phyloP scores from a whole-genome alignment of 2,888 invertebrate species.

The Chironomus tentans region DNA sequence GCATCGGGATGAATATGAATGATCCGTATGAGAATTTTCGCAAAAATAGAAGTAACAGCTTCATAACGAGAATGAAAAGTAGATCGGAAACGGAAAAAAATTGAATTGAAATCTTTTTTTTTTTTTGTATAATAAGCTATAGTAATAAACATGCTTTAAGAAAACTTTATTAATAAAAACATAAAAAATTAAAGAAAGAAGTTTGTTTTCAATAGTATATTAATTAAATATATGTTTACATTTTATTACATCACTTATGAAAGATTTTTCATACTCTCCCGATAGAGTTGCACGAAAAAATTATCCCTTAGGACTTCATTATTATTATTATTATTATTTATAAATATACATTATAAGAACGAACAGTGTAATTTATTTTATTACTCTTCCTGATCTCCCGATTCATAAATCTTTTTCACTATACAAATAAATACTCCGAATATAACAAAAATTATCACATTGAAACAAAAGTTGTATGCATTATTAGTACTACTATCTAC shows the following conservation, averaged over 20 bases:
- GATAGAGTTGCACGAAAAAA: too few species aligned
- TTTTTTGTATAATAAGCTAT: too few species aligned
- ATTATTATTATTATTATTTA: too few species aligned
- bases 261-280: too few species aligned
- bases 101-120: neutral
- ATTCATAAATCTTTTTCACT: slow-evolving; percentile 20
- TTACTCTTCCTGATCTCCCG: slow-evolving; percentile 9
- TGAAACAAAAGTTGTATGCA: slow-evolving; percentile 16
- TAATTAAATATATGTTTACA: too few species aligned
- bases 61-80: slow-evolving; percentile 88
- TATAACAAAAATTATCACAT: slow-evolving; percentile 22
- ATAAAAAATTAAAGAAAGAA: neutral
- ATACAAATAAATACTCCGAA: slow-evolving; percentile 19
- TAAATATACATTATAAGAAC: neutral
- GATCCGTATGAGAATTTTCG: slow-evolving; percentile 97
- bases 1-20: slow-evolving; percentile 75
- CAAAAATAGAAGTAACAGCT: slow-evolving; percentile 90
- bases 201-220: neutral
- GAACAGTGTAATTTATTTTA: neutral
- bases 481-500: slow-evolving; percentile 1
- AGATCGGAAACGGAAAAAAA: slow-evolving; percentile 43
- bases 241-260: too few species aligned
- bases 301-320: neutral
- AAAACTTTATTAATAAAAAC: neutral
- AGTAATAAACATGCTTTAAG: neutral